phyloP scores from a whole-genome alignment of 2,797 vertebrate genomes.

The Epinephelus coioides region DNA sequence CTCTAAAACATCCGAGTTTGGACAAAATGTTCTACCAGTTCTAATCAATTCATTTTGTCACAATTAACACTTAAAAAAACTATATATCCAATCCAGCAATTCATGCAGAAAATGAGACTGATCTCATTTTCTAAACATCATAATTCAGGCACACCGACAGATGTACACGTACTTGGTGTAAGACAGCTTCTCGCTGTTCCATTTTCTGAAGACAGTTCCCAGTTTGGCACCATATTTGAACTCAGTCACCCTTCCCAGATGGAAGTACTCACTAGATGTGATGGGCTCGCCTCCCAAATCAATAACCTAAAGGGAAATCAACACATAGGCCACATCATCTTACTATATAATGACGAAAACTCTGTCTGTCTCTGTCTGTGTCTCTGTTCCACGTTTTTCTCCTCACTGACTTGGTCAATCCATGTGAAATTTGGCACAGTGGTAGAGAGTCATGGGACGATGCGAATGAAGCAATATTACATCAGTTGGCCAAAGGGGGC shows the following conservation, averaged over 20 bases:
- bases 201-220: constrained; percentile 91
- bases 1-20: neutral
- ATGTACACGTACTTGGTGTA: constrained; percentile 87
- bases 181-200: constrained; percentile 91
- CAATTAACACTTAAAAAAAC: neutral
- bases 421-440: too few relatives aligned
- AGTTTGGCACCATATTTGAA: constrained; percentile 94
- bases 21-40: neutral
- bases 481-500: too few relatives aligned
- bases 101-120: too few relatives aligned
- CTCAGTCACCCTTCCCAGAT: constrained; percentile 93
- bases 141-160: neutral
- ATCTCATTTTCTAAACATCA: neutral
- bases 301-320: constrained; percentile 87
- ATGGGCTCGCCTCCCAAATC: constrained; percentile 92
- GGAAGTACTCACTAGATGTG: constrained; percentile 82
- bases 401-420: too few relatives aligned
- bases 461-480: too few relatives aligned
- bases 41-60: neutral
- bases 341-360: too few relatives aligned
- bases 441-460: too few relatives aligned
- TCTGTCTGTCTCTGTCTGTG: too few relatives aligned
- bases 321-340: neutral
- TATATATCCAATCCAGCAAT: neutral
- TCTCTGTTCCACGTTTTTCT: too few relatives aligned